Base-by-base conservation (phyloP, 2,113 vertebrate species). In the Sorex araneus region DNA sequence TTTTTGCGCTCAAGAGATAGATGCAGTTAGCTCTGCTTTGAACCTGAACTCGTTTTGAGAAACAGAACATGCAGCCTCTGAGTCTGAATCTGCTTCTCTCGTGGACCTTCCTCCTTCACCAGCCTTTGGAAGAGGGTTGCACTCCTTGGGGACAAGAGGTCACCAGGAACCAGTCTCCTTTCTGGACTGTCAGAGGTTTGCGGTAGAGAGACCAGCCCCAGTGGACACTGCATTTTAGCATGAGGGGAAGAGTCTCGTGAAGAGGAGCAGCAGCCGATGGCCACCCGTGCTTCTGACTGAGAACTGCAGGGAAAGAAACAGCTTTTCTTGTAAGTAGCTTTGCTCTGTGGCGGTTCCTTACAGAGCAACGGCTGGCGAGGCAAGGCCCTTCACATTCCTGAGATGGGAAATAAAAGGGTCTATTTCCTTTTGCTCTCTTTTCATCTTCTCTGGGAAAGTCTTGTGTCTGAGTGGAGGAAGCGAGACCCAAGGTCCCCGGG, bases 361-460 rank as follows among this genome's bases (percentile, higher is more conserved):
- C 30, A 60, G 57, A 60, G 19, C 32, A 50, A 21, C 43, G 47
- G 8, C 5, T 47, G 64, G 66, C 11, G 36, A 9, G 0, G 6
- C 12, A 8, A 9, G 0, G 43, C 40, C 19, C 30, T 83, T 32
- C 12, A 83, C 32, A 47, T 67, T 13, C 30, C 32, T 71, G 15
- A 83, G 21, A 27, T 32, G 32, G 43, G 19, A 50, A 32, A 50
- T 23, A 4, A 69, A 69, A 2, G 30, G 19, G 64, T 4, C 3
- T 84, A 87, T 76, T 83, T 27, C 80, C 23, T 3, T 40, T 74
- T 87, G 30, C 16, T 81, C 63, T 87, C 87, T 36, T 15, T 94
- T 60, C 23, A 19, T 60, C 57, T 87, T 87, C 74, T 92, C 74
- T 66, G 28, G 23, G 30, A 27, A 15, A 80, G 43, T 47, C 23